Conservation (phyloP, 2,888 invertebrate genomes). For the Apamea sordens region DNA sequence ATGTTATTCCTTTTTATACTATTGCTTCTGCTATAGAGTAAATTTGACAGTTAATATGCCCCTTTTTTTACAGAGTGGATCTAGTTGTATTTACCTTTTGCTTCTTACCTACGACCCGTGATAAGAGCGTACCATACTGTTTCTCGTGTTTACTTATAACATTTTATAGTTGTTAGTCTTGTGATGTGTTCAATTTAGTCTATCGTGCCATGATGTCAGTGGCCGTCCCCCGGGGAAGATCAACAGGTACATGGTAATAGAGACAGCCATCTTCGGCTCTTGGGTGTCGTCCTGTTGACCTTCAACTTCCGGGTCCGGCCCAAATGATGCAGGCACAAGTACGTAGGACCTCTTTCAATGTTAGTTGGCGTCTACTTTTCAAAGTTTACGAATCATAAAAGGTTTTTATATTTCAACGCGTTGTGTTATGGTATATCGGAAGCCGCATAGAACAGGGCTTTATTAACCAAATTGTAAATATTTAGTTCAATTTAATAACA, state of each 20-base stretch:
- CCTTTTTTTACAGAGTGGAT: background rate
- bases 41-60: conserved; percentile 1
- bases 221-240: background rate
- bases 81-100: conserved; percentile 3
- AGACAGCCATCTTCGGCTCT: background rate
- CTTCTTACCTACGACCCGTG: conserved; percentile 19
- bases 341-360: conserved; percentile 27
- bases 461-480: conserved; percentile 84
- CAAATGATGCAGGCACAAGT: conserved; percentile 46
- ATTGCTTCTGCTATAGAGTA: background rate
- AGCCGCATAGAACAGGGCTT: conserved; percentile 33
- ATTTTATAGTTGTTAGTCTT: conserved; percentile 53
- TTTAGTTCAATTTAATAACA: conserved; percentile 84
- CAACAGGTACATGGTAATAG: background rate
- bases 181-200: conserved; percentile 60
- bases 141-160: conserved; percentile 19
- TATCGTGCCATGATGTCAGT: conserved; percentile 47
- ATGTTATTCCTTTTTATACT: background rate
- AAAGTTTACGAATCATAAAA: conserved; percentile 26
- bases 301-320: conserved; percentile 3
- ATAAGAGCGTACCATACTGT: conserved; percentile 4
- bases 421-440: conserved; percentile 29
- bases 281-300: conserved; percentile 42
- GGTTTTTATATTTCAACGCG: conserved; percentile 43
- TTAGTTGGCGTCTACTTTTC: conserved; percentile 19